These are phyloP conservation scores for Branchinecta sandiegonensis DNA, from an alignment of 2,888 invertebrate genomes.

Conservation along the genomic window DNA sequence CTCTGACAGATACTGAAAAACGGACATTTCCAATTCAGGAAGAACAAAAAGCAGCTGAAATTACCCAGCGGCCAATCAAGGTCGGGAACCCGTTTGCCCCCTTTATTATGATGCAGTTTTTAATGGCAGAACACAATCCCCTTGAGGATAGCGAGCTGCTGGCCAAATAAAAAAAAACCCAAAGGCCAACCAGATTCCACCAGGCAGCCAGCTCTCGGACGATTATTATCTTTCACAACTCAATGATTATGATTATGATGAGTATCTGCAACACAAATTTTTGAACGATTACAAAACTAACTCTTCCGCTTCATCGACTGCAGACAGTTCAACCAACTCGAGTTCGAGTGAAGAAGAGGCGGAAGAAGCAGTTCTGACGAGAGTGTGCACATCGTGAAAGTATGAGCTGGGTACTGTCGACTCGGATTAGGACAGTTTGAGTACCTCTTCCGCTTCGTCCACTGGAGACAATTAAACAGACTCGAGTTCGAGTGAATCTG, in stretches of 20 bases:
- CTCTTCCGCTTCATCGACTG: background rate
- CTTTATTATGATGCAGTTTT: background rate
- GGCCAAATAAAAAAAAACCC: background rate
- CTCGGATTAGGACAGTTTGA: background rate
- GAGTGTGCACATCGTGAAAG: background rate
- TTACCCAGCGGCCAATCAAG: background rate
- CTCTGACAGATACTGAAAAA: too few relatives aligned
- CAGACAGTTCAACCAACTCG: background rate
- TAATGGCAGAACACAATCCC: background rate
- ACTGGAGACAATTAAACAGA: background rate
- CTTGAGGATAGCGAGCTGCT: background rate
- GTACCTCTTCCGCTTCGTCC: background rate
- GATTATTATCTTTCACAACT: slow-evolving; percentile 5
- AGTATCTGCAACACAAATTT: background rate
- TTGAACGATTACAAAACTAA: background rate
- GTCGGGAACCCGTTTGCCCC: background rate
- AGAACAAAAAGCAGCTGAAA: background rate
- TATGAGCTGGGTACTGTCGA: background rate
- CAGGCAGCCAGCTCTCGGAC: background rate
- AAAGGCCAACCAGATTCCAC: background rate
- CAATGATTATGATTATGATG: background rate
- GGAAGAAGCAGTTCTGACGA: background rate
- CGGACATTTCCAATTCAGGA: too few relatives aligned
- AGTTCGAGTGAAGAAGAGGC: background rate
- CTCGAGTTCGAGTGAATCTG: background rate